phyloP scores from a whole-genome alignment of 2,888 invertebrate species.

The Chydorus sphaericus region DNA sequence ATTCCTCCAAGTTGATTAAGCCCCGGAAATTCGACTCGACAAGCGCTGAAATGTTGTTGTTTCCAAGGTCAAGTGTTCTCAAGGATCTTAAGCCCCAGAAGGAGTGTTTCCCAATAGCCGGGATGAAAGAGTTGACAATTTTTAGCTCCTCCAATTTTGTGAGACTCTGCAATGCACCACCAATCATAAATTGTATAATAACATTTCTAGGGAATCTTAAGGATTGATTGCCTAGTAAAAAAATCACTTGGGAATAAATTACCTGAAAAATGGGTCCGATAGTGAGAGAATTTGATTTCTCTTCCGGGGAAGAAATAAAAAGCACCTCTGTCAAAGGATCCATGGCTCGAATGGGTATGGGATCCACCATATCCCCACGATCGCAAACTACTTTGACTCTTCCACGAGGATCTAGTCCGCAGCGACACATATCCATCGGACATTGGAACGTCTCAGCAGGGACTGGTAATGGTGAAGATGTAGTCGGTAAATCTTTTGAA shows the following conservation, averaged over 20 bases:
- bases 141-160: constrained; percentile 49
- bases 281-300: constrained; percentile 26
- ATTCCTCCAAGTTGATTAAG: constrained; percentile 50
- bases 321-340: constrained; percentile 48
- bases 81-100: constrained; percentile 58
- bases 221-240: too few relatives aligned
- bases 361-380: constrained; percentile 41
- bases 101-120: constrained; percentile 59
- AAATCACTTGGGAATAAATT: constrained; percentile 30
- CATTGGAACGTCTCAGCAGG: constrained; percentile 6
- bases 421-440: constrained; percentile 11
- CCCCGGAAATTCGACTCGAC: constrained; percentile 63
- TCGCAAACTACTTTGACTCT: constrained; percentile 13
- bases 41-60: constrained; percentile 51
- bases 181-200: constrained; percentile 54
- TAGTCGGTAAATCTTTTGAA: too few relatives aligned
- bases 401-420: constrained; percentile 11
- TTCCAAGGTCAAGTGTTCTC: constrained; percentile 46
- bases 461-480: too few relatives aligned
- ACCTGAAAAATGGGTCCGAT: constrained; percentile 21
- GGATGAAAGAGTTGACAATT: constrained; percentile 48
- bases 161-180: constrained; percentile 46
- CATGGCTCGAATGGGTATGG: constrained; percentile 46
- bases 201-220: too few relatives aligned
- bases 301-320: constrained; percentile 47